Percentiles rank a stretch among this genome's conserved stretches.
Evolutionary conservation across 2,113 vertebrate species (phyloP).

Genomic region (Periophthalmodon schlosseri): DNA sequence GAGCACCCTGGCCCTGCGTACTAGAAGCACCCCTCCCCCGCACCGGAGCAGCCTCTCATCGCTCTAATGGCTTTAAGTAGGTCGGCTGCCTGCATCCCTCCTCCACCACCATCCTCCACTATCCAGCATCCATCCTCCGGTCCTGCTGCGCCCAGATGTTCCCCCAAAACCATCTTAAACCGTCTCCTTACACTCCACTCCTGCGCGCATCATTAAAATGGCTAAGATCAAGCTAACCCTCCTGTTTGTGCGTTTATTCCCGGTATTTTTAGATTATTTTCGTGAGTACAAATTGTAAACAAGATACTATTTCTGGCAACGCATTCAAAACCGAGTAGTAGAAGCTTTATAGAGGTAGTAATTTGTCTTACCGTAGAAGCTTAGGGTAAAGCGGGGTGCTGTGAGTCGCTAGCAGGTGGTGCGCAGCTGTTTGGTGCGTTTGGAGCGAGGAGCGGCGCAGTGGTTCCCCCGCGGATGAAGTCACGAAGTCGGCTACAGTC

Average conservation of each 20-base stretch:
- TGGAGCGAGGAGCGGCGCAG: slow-evolving; percentile 12
- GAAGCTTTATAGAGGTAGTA: too few species aligned
- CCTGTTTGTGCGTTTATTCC: neutral
- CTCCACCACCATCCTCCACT: slow-evolving; percentile 58
- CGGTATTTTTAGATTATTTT: neutral
- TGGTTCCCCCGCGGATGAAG: slow-evolving; percentile 18
- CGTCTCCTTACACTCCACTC: slow-evolving; percentile 13
- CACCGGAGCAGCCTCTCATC: slow-evolving; percentile 37
- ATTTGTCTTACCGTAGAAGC: slow-evolving; percentile 58
- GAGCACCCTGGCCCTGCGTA: slow-evolving; percentile 17
- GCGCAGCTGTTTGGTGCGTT: slow-evolving; percentile 4
- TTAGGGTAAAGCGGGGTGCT: slow-evolving; percentile 30
- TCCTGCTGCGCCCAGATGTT: slow-evolving; percentile 33
- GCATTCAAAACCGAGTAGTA: neutral
- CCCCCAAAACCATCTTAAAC: slow-evolving; percentile 34
- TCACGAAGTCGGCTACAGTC: slow-evolving; percentile 28
- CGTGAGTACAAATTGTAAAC: neutral
- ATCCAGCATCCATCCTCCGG: neutral
- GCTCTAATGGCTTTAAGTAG: slow-evolving; percentile 59
- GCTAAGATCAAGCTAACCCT: neutral
- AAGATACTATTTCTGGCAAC: neutral
- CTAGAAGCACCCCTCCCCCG: slow-evolving; percentile 7
- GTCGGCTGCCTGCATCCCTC: slow-evolving; percentile 33
- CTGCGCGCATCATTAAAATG: neutral
- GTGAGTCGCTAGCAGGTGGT: neutral